These are phyloP conservation scores for Stenolophus ochropezus DNA, from an alignment of 2,888 invertebrate species.

Conservation along the genomic window DNA sequence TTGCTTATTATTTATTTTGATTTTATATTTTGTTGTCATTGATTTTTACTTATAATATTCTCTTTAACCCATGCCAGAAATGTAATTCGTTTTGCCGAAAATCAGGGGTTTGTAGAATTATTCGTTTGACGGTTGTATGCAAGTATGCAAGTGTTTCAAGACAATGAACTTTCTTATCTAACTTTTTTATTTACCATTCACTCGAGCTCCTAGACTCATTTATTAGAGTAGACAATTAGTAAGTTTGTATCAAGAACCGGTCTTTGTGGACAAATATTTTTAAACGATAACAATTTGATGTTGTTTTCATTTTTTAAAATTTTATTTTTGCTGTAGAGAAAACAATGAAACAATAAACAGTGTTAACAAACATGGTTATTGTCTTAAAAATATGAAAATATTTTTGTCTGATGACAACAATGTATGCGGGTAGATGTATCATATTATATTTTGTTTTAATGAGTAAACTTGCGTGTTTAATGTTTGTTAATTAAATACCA, in stretches of 20 bases:
- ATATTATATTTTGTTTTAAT: constrained; percentile 32
- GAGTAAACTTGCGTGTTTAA: constrained; percentile 29
- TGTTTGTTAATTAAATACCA: constrained; percentile 24
- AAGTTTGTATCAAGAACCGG: background rate
- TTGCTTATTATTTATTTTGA: background rate
- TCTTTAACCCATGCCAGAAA: background rate
- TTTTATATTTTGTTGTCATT: background rate
- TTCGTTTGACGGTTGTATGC: background rate
- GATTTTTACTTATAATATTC: background rate
- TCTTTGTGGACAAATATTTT: background rate
- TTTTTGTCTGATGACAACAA: background rate
- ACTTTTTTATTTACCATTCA: constrained; percentile 26
- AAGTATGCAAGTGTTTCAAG: background rate
- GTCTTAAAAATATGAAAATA: background rate
- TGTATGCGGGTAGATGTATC: background rate
- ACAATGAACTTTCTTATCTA: constrained; percentile 32
- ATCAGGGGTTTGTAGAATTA: background rate
- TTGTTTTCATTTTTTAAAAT: background rate
- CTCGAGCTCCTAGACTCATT: constrained; percentile 26
- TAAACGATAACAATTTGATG: background rate
- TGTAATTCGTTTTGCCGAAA: background rate
- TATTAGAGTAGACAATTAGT: constrained; percentile 10
- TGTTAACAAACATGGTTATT: background rate
- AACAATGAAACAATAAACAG: background rate
- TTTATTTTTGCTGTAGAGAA: background rate